Evolutionary conservation across 1,140 invertebrate genomes (phyloP).

Genomic region (Microplitis mediator): DNA sequence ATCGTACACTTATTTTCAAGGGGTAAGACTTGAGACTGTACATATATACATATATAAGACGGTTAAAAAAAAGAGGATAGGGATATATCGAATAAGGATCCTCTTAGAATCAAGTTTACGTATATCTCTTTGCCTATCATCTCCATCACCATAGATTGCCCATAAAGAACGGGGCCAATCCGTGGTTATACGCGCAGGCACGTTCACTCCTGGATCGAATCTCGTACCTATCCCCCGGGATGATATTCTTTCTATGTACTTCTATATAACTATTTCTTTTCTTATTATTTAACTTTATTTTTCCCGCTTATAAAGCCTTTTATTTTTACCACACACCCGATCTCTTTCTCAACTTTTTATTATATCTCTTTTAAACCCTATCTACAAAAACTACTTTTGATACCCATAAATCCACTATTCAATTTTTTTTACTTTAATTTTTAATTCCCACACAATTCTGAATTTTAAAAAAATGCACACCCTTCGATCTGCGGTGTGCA

Average conservation of each 20-base stretch:
- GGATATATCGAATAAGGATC: constrained; percentile 46
- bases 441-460: too few species aligned
- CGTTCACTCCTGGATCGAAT: constrained; percentile 30
- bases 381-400: too few species aligned
- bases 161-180: constrained; percentile 62
- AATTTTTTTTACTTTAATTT: too few species aligned
- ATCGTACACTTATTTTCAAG: not conserved
- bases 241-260: constrained; percentile 5
- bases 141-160: constrained; percentile 64
- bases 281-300: not conserved
- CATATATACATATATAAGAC: not conserved
- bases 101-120: constrained; percentile 59
- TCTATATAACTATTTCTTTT: constrained; percentile 12
- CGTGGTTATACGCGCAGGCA: constrained; percentile 57
- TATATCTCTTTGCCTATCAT: constrained; percentile 63
- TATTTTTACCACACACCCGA: not conserved
- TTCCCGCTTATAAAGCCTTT: not conserved
- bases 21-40: not conserved
- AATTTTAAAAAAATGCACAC: too few species aligned
- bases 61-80: not conserved
- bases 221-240: constrained; percentile 14
- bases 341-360: not conserved
- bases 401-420: too few species aligned
- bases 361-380: too few species aligned
- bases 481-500: too few species aligned